phyloP scores from a whole-genome alignment of 2,888 invertebrate genomes.

The Caenorhabditis macrosperma region DNA sequence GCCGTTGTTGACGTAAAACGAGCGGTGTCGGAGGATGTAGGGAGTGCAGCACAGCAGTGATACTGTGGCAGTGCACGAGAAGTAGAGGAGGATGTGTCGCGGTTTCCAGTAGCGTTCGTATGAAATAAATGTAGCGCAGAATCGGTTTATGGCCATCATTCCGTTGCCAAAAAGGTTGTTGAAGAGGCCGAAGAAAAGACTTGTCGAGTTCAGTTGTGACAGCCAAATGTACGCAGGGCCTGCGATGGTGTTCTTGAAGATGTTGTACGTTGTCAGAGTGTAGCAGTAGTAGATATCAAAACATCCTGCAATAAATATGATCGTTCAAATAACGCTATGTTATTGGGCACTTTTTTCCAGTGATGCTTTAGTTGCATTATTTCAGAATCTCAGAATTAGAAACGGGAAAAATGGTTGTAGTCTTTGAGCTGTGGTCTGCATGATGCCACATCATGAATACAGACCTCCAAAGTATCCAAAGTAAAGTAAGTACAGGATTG shows the following conservation, averaged over 20 bases:
- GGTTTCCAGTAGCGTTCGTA: constrained; percentile 48
- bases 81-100: constrained; percentile 29
- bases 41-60: constrained; percentile 33
- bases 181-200: constrained; percentile 44
- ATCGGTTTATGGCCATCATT: constrained; percentile 52
- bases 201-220: constrained; percentile 38
- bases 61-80: constrained; percentile 22
- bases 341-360: not conserved
- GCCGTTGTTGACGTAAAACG: constrained; percentile 24
- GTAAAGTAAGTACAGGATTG: too few relatives aligned
- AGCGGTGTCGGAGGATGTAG: constrained; percentile 38
- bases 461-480: too few relatives aligned
- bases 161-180: constrained; percentile 47
- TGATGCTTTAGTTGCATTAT: not conserved
- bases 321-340: not conserved
- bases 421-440: too few relatives aligned
- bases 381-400: not conserved
- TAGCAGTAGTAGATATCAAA: constrained; percentile 50
- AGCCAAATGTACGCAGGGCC: constrained; percentile 37
- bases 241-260: constrained; percentile 49
- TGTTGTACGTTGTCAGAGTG: constrained; percentile 46
- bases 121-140: constrained; percentile 47
- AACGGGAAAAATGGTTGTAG: too few relatives aligned
- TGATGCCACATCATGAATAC: too few relatives aligned
- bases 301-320: too few relatives aligned